Conservation (phyloP, 2,113 vertebrate genomes). For the Stercorarius parasiticus region DNA sequence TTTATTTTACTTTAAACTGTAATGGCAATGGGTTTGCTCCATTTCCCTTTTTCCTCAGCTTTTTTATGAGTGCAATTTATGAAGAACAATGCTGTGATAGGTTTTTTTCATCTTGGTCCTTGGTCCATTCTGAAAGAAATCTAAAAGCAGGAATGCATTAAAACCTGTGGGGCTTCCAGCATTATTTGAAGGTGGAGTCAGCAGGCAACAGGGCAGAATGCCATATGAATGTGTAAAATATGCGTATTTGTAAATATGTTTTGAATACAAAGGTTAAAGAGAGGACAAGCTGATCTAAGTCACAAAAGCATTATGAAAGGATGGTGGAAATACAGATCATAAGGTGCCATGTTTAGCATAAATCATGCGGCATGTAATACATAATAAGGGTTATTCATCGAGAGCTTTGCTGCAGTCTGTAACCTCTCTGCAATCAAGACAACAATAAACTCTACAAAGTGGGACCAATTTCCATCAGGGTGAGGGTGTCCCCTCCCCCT, state of each 20-base stretch:
- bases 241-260: conserved; percentile 60
- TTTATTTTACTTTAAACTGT: conserved; percentile 18
- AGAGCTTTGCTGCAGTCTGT: conserved; percentile 11
- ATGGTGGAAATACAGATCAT: conserved; percentile 42
- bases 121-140: not conserved
- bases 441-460: conserved; percentile 44
- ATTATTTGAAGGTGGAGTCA: conserved; percentile 3
- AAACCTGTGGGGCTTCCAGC: not conserved
- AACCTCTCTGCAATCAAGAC: conserved; percentile 56
- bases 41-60: not conserved
- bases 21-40: not conserved
- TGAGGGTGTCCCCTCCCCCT: not conserved
- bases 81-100: not conserved
- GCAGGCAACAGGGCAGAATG: not conserved
- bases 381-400: conserved; percentile 37
- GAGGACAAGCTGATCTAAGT: conserved; percentile 46
- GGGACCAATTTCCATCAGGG: conserved; percentile 23
- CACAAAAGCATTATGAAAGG: conserved; percentile 15
- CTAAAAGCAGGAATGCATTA: not conserved
- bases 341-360: conserved; percentile 61
- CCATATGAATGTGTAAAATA: conserved; percentile 7
- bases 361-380: conserved; percentile 25
- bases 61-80: conserved; percentile 1
- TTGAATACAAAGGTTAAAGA: conserved; percentile 44
- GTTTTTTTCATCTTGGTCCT: not conserved